These are phyloP conservation scores for Lasioglossum lativentre DNA, from an alignment of 2,888 invertebrate genomes.

Conservation along the genomic window DNA sequence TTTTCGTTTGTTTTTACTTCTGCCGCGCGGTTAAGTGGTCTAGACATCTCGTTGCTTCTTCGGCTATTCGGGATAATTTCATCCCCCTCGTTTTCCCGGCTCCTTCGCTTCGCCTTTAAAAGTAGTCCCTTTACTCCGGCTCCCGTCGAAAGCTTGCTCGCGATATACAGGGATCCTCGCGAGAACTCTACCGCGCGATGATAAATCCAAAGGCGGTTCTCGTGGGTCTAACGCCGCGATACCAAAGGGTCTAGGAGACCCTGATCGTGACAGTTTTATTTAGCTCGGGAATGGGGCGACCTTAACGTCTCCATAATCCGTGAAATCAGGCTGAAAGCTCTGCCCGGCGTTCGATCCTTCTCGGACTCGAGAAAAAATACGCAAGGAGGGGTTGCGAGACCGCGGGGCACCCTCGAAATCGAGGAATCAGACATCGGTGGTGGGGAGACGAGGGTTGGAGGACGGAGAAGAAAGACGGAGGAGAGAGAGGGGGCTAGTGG, in stretches of 20 bases:
- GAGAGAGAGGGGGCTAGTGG: constrained; percentile 55
- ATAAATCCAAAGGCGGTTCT: constrained; percentile 61
- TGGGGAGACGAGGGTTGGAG: neutral
- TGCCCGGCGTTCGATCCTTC: constrained; percentile 15
- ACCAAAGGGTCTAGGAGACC: constrained; percentile 27
- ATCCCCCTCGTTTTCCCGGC: too few species aligned
- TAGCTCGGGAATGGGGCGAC: constrained; percentile 24
- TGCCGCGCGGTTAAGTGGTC: constrained; percentile 46
- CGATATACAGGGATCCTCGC: constrained; percentile 19
- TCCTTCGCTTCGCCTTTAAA: neutral
- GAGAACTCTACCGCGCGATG: constrained; percentile 14
- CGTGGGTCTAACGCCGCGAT: constrained; percentile 46
- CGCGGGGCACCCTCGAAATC: constrained; percentile 34
- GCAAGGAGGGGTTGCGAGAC: constrained; percentile 14
- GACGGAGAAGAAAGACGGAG: neutral
- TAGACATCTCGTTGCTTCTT: constrained; percentile 55
- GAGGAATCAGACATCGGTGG: constrained; percentile 32
- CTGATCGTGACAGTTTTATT: constrained; percentile 63
- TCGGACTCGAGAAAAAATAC: constrained; percentile 22
- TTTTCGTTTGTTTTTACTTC: constrained; percentile 48
- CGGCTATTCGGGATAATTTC: constrained; percentile 35
- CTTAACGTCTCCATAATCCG: constrained; percentile 29
- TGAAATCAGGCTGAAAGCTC: constrained; percentile 23
- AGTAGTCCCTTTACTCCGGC: neutral
- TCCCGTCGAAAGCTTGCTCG: neutral